These are phyloP conservation scores for Liasis olivaceus DNA, from an alignment of 2,797 vertebrate genomes.

Conservation along the genomic window DNA sequence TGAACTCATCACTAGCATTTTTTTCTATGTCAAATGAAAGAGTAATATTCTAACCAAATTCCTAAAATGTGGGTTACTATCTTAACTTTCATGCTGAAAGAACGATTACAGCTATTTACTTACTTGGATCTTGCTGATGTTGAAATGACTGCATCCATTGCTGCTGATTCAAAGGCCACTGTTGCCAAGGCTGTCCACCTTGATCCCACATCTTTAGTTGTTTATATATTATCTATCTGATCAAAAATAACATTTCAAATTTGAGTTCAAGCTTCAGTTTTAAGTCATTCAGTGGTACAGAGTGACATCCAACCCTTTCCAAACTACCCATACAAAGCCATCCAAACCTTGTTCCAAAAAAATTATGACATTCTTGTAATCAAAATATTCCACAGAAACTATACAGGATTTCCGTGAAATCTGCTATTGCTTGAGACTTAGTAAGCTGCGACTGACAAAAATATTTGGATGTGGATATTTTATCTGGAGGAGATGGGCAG, in stretches of 20 bases:
- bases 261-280: conserved; percentile 66
- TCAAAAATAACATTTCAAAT: conserved; percentile 70
- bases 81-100: conserved; percentile 15
- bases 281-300: conserved; percentile 56
- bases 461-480: background rate
- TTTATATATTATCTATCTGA: conserved; percentile 73
- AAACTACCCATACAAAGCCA: conserved; percentile 58
- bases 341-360: conserved; percentile 39
- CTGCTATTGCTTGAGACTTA: background rate
- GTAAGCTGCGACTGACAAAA: background rate
- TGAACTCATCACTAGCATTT: background rate
- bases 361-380: background rate
- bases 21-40: background rate
- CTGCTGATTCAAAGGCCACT: conserved; percentile 98
- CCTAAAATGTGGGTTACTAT: conserved; percentile 31
- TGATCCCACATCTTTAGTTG: conserved; percentile 96
- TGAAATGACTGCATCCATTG: conserved; percentile 99
- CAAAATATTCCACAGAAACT: background rate
- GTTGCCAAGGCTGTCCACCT: conserved; percentile 99
- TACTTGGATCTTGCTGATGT: conserved; percentile 98
- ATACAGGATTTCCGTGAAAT: background rate
- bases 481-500: background rate
- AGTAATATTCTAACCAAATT: background rate
- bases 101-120: conserved; percentile 64
- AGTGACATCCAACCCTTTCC: conserved; percentile 61